Evolutionary conservation across 2,888 invertebrate species (phyloP), one percentile per base, ranked within the genome.

Genomic region (Pharmacophagus antenor): DNA sequence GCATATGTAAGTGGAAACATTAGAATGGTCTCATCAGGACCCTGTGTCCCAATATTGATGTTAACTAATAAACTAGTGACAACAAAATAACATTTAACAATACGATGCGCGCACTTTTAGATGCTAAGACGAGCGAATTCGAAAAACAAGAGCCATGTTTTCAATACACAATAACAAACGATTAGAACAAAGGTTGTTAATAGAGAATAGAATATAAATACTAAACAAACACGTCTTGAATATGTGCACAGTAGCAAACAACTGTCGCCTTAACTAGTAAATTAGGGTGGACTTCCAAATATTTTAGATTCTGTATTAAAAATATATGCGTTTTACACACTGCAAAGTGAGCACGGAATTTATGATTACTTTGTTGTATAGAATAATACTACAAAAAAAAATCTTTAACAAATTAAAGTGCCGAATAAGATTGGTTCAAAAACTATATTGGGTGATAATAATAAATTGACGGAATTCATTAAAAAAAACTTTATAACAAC

Each of bases 171-270:
- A 83, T 83, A 78, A 83, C 78, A 80, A 80, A 78, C 79, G 77
- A 69, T 68, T 74, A 79, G 77, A 82, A 88, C 88, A 89, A 88
- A 87, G 82, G 82, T 80, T 77, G 83, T 79, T 72, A 82, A 80
- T 84, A 83, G 83, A 85, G 74, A 86, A 88, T 87, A 82, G 85
- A 82, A 75, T 72, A 71, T 67, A 79, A 79, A 84, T 76, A 79
- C 74, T 80, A 85, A 87, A 88, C 86, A 88, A 87, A 84, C 81
- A 56, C 51, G 50, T 41, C 37, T 46, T 49, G 47, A 46, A 51
- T 51, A 56, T 47, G n/a, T 47, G 31, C 18, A 18, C 8, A 47
- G 25, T 47, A 25, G 52, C 47, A 52, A 84, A 64, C 62, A 64
- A 58, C 46, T 56, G 56, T 53, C 56, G 41, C 42, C 23, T 20